Evolutionary conservation across 2,797 vertebrate species (phyloP).

Genomic region (Acanthiza pusilla): DNA sequence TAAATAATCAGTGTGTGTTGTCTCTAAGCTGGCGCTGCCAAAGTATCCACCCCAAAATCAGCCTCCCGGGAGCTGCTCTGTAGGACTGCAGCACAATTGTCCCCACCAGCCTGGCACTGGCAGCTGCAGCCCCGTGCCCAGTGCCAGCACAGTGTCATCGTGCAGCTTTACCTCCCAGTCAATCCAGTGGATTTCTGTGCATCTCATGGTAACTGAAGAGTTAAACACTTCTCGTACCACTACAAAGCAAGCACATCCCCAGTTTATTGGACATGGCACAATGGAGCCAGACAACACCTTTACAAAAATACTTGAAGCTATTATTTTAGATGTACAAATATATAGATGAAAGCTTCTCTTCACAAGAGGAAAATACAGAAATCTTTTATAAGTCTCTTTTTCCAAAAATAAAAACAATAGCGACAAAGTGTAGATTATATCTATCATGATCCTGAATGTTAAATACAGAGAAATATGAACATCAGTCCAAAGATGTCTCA

Average conservation of each 20-base stretch:
- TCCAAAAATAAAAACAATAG: background rate
- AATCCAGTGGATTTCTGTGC: background rate
- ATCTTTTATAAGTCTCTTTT: background rate
- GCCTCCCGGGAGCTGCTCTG: background rate
- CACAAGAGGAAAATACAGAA: slow-evolving; percentile 6
- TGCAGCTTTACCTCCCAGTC: background rate
- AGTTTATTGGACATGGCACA: slow-evolving; percentile 31
- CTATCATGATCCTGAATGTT: background rate
- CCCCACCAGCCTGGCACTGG: background rate
- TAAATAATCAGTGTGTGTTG: background rate
- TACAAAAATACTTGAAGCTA: slow-evolving; percentile 39
- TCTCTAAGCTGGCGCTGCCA: background rate
- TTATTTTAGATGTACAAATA: slow-evolving; percentile 35
- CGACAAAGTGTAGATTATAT: background rate
- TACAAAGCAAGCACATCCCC: background rate
- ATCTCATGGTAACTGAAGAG: background rate
- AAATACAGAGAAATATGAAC: background rate
- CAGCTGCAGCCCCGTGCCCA: accelerated
- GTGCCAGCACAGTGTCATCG: background rate
- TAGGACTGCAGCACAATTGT: background rate
- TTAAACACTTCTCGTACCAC: background rate
- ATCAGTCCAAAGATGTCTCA: background rate
- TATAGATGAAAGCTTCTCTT: background rate
- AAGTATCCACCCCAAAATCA: background rate
- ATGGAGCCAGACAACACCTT: background rate